Base-by-base conservation (phyloP, 2,113 vertebrate species). In the Petrocephalus microphthalmus region DNA sequence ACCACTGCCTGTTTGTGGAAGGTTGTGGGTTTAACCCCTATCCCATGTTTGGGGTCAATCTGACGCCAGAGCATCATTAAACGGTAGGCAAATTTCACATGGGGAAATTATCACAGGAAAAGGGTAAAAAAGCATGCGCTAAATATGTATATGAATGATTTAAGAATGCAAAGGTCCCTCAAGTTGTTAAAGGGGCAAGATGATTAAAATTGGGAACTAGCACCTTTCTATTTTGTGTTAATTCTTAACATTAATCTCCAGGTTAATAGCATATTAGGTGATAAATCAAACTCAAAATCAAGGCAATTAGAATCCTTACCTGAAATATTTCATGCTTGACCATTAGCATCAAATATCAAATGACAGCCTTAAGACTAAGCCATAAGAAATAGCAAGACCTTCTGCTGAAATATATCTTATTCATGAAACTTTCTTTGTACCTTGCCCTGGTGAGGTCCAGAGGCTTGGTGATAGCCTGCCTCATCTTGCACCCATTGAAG, bases 381-480 rank as follows among this genome's bases (percentile, higher is more conserved):
- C n/a, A n/a, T n/a, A 20, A 15, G 37, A 78, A 78, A 78, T 78
- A 78, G 67, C 15, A 74, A 3, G 67, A 74, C 67, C 25, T 74
- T 74, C 17, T 74, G 33, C 67, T 17, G 67, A 7, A 74, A 19
- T 74, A 2, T 37, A 19, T 17, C 20, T 45, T 8, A 20, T n/a
- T 83, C 42, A 49, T n/a, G 20, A 42, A 78, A 42, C 81, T 5
- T 49, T 49, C 92, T 91, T 92, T 90, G 85, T 97, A 99, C 98
- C 98, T 99, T 93, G 98, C 98, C 94, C 97, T 94, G 82, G 97
- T 99, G 93, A 99, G 97, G 94, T 99, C 98, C 93, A 99, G 96
- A 86, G 97, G 97, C 91, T 97, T 98, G 89, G 98, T 98, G 90
- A 98, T 95, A 87, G 98, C 98, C 94, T 99, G 98, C 93, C 98